These are phyloP conservation scores for Drosophila diplacantha DNA, from an alignment of 2,888 invertebrate species.

Conservation along the genomic window DNA sequence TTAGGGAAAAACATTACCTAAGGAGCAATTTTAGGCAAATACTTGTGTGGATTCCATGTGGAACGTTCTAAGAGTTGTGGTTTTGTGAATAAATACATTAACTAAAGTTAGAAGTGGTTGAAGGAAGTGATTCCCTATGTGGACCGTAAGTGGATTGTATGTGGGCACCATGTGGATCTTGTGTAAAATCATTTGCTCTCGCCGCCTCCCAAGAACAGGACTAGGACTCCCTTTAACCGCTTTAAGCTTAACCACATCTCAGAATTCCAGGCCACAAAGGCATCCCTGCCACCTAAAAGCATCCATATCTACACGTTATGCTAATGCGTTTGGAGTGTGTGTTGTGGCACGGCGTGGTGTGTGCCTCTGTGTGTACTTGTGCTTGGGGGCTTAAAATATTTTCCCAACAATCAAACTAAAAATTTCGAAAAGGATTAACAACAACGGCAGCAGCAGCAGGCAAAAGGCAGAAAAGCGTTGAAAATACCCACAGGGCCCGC, in stretches of 20 bases:
- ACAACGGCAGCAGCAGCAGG: slow-evolving; percentile 19
- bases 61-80: not conserved
- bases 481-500: slow-evolving; percentile 35
- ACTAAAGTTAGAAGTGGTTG: rapidly evolving
- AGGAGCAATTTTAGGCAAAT: not conserved
- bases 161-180: not conserved
- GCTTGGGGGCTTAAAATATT: slow-evolving; percentile 57
- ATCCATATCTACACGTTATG: slow-evolving; percentile 16
- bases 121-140: not conserved
- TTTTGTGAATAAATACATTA: not conserved
- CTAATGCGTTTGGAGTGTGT: slow-evolving; percentile 29
- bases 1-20: not conserved
- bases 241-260: slow-evolving; percentile 17
- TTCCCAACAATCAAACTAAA: slow-evolving; percentile 65
- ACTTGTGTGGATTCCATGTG: not conserved
- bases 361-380: slow-evolving; percentile 33
- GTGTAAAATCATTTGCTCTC: not conserved
- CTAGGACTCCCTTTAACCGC: slow-evolving; percentile 6
- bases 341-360: slow-evolving; percentile 32
- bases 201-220: not conserved
- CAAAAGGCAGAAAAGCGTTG: slow-evolving; percentile 23
- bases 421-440: slow-evolving; percentile 66
- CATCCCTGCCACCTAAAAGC: not conserved
- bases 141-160: not conserved
- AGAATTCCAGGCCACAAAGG: slow-evolving; percentile 16